Base-by-base conservation (phyloP, 1,140 invertebrate genomes). In the Cheumatopsyche charites region DNA sequence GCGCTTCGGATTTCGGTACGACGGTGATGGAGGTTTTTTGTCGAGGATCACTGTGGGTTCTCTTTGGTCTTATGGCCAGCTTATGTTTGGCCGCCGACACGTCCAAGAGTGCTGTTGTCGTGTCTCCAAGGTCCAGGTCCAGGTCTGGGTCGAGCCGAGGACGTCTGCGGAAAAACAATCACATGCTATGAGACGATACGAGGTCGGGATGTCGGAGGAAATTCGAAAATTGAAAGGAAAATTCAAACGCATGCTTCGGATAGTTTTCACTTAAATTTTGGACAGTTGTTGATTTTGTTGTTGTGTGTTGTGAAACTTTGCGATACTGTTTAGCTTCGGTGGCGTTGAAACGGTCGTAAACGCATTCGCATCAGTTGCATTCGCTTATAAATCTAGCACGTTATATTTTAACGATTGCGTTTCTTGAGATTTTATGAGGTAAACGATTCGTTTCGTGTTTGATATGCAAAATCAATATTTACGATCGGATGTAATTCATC, bases 71-170 rank as follows among this genome's bases (percentile, higher is more conserved):
- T 1, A 93, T 85, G 0, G 90, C 86, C 45, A 92, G 79, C 81
- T 92, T 93, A 82, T 93, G 91, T 77, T 85, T 87, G 0, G 91
- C 91, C 0, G 91, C 91, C 1, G 88, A 84, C 77, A 86, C 90
- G 80, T 93, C 91, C 82, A 94, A 84, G 19, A 90, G 84, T 68
- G 86, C 82, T 7, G 83, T 84, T 26, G 82, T 79, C 66, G 82
- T 77, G n/a, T 85, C 82, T 6, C 79, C 80, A 62, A 90, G 80
- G 76, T 90, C 87, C 78, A 91, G 80, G 21, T 87, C 86, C 78
- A 91, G 80, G 21, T 87, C 86, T 12, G 85, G 84, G 79, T 90
- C 88, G 75, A 86, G 79, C 78, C 84, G 85, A 36, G 81, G 75
- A 74, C 80, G 82, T 83, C 89, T 91, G 83, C 70, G 73, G 66